Conservation (phyloP, 2,113 vertebrate species). For the Bothrops jararaca region DNA sequence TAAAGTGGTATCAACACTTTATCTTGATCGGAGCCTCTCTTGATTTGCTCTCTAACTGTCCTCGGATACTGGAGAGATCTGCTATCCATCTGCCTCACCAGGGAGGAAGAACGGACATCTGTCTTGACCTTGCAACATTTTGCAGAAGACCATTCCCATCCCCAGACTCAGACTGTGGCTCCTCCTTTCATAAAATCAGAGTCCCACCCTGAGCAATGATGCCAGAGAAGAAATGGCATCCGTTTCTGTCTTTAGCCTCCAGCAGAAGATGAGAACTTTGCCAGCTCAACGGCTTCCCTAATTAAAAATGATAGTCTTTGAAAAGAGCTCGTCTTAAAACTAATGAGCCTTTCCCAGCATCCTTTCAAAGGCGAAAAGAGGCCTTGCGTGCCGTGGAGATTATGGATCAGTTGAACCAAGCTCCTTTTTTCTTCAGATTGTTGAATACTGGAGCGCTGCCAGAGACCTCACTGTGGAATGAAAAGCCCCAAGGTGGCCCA, state of each 20-base stretch:
- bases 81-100: not conserved
- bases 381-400: conserved; percentile 24
- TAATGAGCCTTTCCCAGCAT: conserved; percentile 12
- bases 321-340: conserved; percentile 24
- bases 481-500: conserved; percentile 41
- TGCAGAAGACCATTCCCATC: not conserved
- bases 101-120: not conserved
- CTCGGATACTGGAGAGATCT: not conserved
- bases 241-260: not conserved
- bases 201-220: too few species aligned
- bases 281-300: not conserved
- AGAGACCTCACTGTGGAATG: conserved; percentile 31
- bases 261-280: not conserved
- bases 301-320: conserved; percentile 18
- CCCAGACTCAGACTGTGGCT: not conserved
- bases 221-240: not conserved
- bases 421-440: conserved; percentile 27
- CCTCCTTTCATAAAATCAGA: not conserved
- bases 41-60: not conserved
- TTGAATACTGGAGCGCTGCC: conserved; percentile 47
- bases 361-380: conserved; percentile 24
- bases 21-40: not conserved
- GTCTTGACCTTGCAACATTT: not conserved
- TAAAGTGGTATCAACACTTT: not conserved
- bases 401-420: conserved; percentile 24